Conservation (phyloP, 1,140 invertebrate genomes). For the Asbolus verrucosus region DNA sequence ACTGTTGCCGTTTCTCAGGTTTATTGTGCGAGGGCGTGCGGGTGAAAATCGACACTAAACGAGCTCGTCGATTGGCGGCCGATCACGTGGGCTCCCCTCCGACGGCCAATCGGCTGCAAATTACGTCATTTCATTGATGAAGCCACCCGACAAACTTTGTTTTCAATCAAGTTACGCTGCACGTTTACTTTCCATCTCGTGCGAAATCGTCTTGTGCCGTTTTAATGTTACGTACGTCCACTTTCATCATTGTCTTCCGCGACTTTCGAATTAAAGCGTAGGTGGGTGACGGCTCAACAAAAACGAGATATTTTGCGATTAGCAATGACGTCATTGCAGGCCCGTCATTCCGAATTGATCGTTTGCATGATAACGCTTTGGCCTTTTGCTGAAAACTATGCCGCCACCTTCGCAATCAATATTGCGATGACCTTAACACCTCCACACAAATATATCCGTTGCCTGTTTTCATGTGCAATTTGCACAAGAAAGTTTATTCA, state of each 20-base stretch:
- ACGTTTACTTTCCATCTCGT: constrained; percentile 36
- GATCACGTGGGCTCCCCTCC: constrained; percentile 63
- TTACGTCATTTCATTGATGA: constrained; percentile 70
- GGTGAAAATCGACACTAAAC: constrained; percentile 48
- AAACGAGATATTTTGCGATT: constrained; percentile 47
- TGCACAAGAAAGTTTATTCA: too few relatives aligned
- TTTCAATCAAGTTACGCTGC: constrained; percentile 23
- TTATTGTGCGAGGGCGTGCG: constrained; percentile 54
- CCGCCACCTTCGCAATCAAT: constrained; percentile 24
- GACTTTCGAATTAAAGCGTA: constrained; percentile 35
- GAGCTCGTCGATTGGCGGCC: constrained; percentile 58
- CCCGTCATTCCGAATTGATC: constrained; percentile 50
- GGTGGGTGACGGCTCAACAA: constrained; percentile 47
- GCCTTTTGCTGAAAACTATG: constrained; percentile 36
- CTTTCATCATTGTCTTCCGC: constrained; percentile 7
- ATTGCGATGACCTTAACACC: constrained; percentile 30
- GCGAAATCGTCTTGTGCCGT: neutral
- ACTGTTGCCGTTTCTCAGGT: constrained; percentile 49
- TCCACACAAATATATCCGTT: neutral
- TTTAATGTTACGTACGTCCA: constrained; percentile 21
- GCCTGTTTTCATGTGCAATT: neutral
- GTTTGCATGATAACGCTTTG: constrained; percentile 41
- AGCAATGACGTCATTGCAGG: constrained; percentile 49
- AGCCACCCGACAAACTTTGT: constrained; percentile 11
- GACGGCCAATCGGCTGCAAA: constrained; percentile 60